Evolutionary conservation across 2,113 vertebrate genomes (phyloP), one percentile per base, ranked within the genome.

Genomic region (Menidia beryllina): DNA sequence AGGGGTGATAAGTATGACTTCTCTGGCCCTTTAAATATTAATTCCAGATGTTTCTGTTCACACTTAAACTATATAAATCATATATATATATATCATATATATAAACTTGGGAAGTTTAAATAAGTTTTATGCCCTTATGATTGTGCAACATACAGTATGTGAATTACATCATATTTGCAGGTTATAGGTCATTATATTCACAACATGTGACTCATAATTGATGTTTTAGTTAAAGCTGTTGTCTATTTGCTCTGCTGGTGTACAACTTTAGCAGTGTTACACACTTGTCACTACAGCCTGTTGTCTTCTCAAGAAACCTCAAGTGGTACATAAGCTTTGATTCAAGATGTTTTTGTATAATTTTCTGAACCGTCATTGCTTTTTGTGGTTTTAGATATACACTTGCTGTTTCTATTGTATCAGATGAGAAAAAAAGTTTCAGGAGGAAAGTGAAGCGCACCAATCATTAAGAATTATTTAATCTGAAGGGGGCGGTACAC

Each of bases 41-140:
- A 52, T 82, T 88, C 90, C 92, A 92, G 87, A 91, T 91, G 92
- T 83, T 68, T 51, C 89, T 68, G 80, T 86, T 86, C 54, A 71
- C 82, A 85, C 72, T 65, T 75, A 54, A 34, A 34, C 30, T 51
- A 54, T 54, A n/a, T 45, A 45, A 45, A 45, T 17, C 7, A n/a
- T 19, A 45, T 45, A 6, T 45, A 45, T 19, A 45, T 45, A 6
- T 45, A 45, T n/a, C n/a, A n/a, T n/a, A n/a, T 19, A 45, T 45
- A 6, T 45, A 45, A n/a, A n/a, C 17, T 19, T 45, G 10, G 17
- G 10, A 19, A 45, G 17, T 17, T 7, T 15, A 0, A 45, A n/a
- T 10, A 12, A 36, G 30, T 9, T 34, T 12, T 20, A 7, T 5
- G 19, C 7, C 41, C 41, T 45, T 7, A 6, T 45, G 13, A 45